Evolutionary conservation across 2,888 invertebrate species (phyloP).

Genomic region (Dasysyrphus albostriatus): DNA sequence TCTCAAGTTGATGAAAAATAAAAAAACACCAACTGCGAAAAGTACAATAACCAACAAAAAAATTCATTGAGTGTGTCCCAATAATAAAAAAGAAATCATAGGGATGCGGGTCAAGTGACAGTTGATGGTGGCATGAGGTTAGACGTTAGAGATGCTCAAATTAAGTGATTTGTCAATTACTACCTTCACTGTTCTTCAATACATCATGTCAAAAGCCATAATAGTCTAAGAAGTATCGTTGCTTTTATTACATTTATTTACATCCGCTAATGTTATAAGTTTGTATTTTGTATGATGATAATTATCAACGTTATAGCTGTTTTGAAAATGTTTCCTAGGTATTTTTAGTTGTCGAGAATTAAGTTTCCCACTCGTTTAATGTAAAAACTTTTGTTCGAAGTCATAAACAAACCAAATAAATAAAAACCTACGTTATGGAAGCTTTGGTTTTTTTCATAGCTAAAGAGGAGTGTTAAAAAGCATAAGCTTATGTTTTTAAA

Average conservation of each 20-base stretch:
- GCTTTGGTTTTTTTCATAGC: no score
- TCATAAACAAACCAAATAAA: no score
- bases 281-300: no score
- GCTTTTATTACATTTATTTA: not conserved
- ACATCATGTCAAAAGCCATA: not conserved
- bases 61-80: not conserved
- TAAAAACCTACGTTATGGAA: no score
- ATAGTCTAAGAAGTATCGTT: not conserved
- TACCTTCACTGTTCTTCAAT: constrained; percentile 11
- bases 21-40: not conserved
- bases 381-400: no score
- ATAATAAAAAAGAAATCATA: not conserved
- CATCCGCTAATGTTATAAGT: no score
- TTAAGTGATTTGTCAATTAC: constrained; percentile 51
- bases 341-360: no score
- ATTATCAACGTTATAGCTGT: no score
- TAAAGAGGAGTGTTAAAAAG: no score
- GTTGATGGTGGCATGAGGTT: constrained; percentile 23
- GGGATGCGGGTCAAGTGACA: constrained; percentile 48
- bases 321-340: no score
- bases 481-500: no score
- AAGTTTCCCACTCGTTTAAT: no score
- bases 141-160: constrained; percentile 30
- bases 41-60: not conserved
- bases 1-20: not conserved